Evolutionary conservation across 2,113 vertebrate species (phyloP), one percentile per base, ranked within the genome.

Genomic region (Xiphophorus couchianus): DNA sequence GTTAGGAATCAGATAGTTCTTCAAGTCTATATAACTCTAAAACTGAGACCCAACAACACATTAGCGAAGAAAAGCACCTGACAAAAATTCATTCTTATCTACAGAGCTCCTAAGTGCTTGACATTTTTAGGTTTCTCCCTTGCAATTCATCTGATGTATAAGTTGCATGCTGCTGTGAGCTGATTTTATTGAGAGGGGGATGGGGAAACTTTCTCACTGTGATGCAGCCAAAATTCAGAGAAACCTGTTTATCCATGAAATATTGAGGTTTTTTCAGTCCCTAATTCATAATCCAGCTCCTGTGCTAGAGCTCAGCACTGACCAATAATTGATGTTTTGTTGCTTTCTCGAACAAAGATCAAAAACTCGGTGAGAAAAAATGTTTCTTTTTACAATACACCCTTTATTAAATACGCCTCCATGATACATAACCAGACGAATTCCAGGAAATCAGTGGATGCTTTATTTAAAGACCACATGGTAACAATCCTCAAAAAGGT

Each of bases 341-440:
- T 42, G 14, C 14, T 15, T 15, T 64, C 33, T 64, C 2, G 13
- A 33, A 12, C 31, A 31, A 15, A 19, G 17, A 51, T 19, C 17
- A 48, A 48, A 48, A 48, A 7, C 44, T 48, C 44, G 5, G 17
- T 17, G 44, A 14, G 25, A 84, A 66, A 61, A 62, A 28, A 29
- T 25, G 0, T 11, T 54, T 64, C 69, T 1, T 69, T 78, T 82
- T 82, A 76, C 54, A 76, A 60, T 66, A 69, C 77, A 69, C 70
- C 54, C 62, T 90, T 92, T 91, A 90, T 80, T 89, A 66, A 81
- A 69, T 74, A 86, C 74, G 74, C 31, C 60, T 80, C 2, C 75
- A 39, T 66, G 54, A 77, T 67, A 77, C 60, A 82, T 35, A 58
- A 27, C 78, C 39, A 67, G 33, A 71, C 22, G 28, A 69, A 58